Evolutionary conservation across 1,140 invertebrate species (phyloP), one percentile per base, ranked within the genome.

Genomic region (Drosophila orosa): DNA sequence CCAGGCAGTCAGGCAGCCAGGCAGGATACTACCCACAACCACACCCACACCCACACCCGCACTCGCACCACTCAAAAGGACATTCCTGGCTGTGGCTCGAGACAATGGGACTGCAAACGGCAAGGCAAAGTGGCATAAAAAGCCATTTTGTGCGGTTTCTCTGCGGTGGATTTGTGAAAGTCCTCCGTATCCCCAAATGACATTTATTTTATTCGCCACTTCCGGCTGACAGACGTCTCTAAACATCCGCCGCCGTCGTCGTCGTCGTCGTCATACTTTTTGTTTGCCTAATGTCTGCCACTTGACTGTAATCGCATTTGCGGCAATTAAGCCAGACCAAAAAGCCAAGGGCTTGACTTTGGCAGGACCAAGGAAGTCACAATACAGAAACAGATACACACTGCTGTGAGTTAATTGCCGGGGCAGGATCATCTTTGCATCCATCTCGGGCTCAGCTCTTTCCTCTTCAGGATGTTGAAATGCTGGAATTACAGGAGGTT

Each of bases 291-390:
- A 87, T 89, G 85, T 61, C 85, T 80, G 85, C 80, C 74, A 90
- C 85, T 89, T 89, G 84, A 74, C 85, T 75, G 74, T 90, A 90
- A 90, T 90, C 81, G 85, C 84, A 90, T 89, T 90, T 89, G 77
- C 74, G 84, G 80, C 84, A 89, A 89, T 89, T 89, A 89, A 90
- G 80, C 80, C 73, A 33, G 74, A 42, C 37, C 62, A 62, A 40
- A 47, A 65, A 68, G 60, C 33, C 59, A 44, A 75, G 74, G 69
- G 82, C 59, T 82, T 86, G 82, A 86, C 82, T 86, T 86, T 75
- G 69, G 80, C 22, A 73, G 40, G 61, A 69, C 22, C 31, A 66
- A 48, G 69, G 69, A 54, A 54, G 31, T 54, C 50, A 10, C 8
- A 5, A n/a, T n/a, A 5, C 27, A 19, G 25, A 29, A 3, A 31